Evolutionary conservation across 1,140 invertebrate genomes (phyloP).

Genomic region (Dolichoris vasculosae): DNA sequence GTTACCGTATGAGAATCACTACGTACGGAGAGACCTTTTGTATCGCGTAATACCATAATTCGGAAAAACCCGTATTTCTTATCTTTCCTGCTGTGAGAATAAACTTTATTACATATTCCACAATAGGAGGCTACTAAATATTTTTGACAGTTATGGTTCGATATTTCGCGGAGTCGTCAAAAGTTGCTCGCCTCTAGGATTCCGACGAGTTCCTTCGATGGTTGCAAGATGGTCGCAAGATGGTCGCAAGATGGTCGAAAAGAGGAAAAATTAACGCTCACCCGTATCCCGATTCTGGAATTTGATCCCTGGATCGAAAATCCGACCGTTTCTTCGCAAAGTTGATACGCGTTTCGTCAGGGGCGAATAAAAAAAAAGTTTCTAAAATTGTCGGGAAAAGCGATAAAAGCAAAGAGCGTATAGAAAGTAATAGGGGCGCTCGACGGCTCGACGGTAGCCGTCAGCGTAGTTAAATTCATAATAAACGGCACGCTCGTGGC

Average conservation of each 20-base stretch:
- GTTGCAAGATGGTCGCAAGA: too few species aligned
- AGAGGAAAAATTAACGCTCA: too few species aligned
- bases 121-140: neutral
- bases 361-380: too few species aligned
- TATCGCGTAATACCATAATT: slow-evolving; percentile 34
- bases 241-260: too few species aligned
- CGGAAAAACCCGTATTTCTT: neutral
- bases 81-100: slow-evolving; percentile 21
- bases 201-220: too few species aligned
- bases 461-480: slow-evolving; percentile 18
- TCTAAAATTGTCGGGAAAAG: slow-evolving; percentile 14
- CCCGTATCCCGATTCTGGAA: too few species aligned
- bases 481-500: neutral
- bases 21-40: slow-evolving; percentile 21
- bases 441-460: neutral
- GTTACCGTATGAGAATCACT: neutral
- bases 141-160: neutral
- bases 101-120: neutral
- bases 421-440: neutral
- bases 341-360: neutral
- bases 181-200: neutral
- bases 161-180: neutral
- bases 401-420: neutral
- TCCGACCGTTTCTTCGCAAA: too few species aligned
- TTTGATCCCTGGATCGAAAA: too few species aligned